Evolutionary conservation across 2,113 vertebrate genomes (phyloP), one percentile per base, ranked within the genome.

Genomic region (Neopipo cinnamomea): DNA sequence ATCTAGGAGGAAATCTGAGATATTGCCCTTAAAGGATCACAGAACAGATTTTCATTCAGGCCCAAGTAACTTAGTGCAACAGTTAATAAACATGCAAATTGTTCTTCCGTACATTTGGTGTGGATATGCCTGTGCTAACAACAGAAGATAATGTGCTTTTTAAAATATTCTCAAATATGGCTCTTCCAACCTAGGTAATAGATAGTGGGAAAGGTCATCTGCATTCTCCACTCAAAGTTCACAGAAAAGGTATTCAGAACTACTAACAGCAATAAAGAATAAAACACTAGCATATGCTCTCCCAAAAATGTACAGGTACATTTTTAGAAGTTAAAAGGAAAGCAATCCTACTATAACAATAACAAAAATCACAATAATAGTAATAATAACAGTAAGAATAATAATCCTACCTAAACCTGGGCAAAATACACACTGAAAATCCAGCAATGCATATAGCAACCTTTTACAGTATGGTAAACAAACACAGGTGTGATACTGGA

Each of bases 121-220:
- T 33, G 5, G 21, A 27, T 42, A 47, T 35, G 12, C 23, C 33
- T 73, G 14, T 33, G 23, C 61, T 52, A 56, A 33, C 6, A 61
- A 33, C 3, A 35, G 28, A 76, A 83, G 3, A 31, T 41, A 27
- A 21, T 46, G 2, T 3, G 1, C 0, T 17, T 52, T 68, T 68
- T 4, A 6, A 72, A 58, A 15, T 49, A 41, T n/a, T 59, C 33
- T 31, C 8, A 50, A 85, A 58, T 71, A 87, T 0, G 0, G 2
- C 15, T 42, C n/a, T 71, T 88, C 20, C 59, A 76, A 53, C 4
- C 1, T 55, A 22, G 53, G 31, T 13, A 52, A 18, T 4, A 63
- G 12, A 24, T 37, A 17, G 6, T 16, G 47, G 56, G n/a, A 83
- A 82, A 67, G 11, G 7, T 67, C 14, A 11, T 5, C 15, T 70